These are phyloP conservation scores for Sinella curviseta DNA, from an alignment of 1,140 invertebrate species.

Conservation along the genomic window DNA sequence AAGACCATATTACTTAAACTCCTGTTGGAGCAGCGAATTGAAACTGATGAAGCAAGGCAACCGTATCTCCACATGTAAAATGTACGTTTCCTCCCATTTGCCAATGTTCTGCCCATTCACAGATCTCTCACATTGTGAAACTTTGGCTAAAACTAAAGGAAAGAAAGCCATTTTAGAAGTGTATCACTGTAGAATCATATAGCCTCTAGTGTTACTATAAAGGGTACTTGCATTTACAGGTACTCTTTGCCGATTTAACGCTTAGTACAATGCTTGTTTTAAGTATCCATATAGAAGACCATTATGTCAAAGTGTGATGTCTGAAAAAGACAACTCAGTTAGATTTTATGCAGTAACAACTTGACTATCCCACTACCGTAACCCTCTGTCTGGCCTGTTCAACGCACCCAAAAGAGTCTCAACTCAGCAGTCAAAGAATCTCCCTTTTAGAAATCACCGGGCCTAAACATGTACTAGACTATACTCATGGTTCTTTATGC, in stretches of 20 bases:
- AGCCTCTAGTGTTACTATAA: no score
- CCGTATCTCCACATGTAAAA: neutral
- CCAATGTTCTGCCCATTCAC: neutral
- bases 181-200: no score
- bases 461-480: no score
- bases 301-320: constrained; percentile 7
- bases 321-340: neutral
- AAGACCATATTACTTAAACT: neutral
- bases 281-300: neutral
- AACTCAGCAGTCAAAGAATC: no score
- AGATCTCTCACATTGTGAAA: no score
- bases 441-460: no score
- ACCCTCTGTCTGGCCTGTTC: neutral
- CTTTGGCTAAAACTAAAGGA: no score
- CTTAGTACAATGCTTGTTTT: neutral
- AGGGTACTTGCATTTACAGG: no score
- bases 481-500: no score
- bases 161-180: no score
- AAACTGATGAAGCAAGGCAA: neutral
- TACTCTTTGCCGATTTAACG: no score
- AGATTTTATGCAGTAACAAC: neutral
- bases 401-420: neutral
- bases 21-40: constrained; percentile 9
- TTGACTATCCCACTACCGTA: neutral
- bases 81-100: neutral